Conservation (phyloP, 2,888 invertebrate species). For the Dioctria linearis region DNA sequence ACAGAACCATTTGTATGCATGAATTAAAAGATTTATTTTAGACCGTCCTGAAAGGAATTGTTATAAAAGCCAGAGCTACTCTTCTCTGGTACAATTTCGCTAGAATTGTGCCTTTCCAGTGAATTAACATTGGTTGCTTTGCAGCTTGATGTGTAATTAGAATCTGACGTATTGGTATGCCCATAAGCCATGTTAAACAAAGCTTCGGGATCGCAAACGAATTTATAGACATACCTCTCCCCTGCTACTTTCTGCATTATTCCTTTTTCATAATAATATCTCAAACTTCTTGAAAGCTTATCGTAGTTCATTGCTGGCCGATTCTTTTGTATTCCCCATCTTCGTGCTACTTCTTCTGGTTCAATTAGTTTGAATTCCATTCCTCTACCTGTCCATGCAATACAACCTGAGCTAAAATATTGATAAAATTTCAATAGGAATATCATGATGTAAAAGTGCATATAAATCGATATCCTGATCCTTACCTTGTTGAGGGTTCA, state of each 20-base stretch:
- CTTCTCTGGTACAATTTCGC: conserved; percentile 4
- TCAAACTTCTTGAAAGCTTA: conserved; percentile 90
- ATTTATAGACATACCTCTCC: conserved; percentile 96
- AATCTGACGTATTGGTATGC: conserved; percentile 62
- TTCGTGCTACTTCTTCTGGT: conserved; percentile 95
- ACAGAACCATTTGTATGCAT: conserved; percentile 7
- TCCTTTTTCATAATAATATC: conserved; percentile 99
- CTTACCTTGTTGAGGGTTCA: conserved; percentile 74
- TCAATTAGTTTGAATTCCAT: conserved; percentile 97
- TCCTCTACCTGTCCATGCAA: conserved; percentile 95
- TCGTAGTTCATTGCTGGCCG: conserved; percentile 98
- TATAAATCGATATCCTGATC: neutral
- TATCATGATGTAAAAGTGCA: neutral
- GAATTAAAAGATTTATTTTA: conserved; percentile 17
- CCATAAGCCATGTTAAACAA: conserved; percentile 86
- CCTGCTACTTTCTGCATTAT: conserved; percentile 99
- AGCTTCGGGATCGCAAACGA: conserved; percentile 95
- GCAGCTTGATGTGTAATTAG: conserved; percentile 24
- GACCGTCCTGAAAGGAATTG: conserved; percentile 26
- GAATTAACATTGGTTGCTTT: conserved; percentile 5
- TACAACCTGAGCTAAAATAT: conserved; percentile 79
- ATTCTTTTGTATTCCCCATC: conserved; percentile 98
- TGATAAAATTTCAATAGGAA: neutral
- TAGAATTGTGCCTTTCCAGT: conserved; percentile 6
- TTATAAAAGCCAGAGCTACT: conserved; percentile 10